phyloP scores from a whole-genome alignment of 2,113 vertebrate genomes.

The Puntigrus tetrazona region DNA sequence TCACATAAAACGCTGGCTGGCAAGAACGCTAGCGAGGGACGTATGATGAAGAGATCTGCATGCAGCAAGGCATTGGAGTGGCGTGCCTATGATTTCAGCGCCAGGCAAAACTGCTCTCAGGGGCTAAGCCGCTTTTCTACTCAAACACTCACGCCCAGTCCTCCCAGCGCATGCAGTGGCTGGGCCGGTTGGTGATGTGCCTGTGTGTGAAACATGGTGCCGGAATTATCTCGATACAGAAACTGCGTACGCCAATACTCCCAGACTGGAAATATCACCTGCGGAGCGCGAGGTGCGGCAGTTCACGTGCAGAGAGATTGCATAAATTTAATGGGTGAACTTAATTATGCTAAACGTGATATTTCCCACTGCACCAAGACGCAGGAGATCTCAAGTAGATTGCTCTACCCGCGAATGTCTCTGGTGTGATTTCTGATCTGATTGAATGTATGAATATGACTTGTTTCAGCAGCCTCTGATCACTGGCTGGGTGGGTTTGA shows the following conservation, averaged over 20 bases:
- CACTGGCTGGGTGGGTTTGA: constrained; percentile 87
- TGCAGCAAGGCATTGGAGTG: too few species aligned
- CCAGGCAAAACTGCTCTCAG: too few species aligned
- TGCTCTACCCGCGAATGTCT: not conserved
- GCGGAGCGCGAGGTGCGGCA: constrained; percentile 85
- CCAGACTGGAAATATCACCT: constrained; percentile 84
- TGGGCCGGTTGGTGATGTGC: not conserved
- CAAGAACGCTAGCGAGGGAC: too few species aligned
- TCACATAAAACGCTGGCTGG: too few species aligned
- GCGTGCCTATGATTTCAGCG: too few species aligned
- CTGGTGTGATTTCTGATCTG: not conserved
- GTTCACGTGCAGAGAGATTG: constrained; percentile 78
- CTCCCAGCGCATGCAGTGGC: not conserved
- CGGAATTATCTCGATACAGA: constrained; percentile 69
- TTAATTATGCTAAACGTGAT: constrained; percentile 43
- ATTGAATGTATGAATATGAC: not conserved
- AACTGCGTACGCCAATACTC: constrained; percentile 86
- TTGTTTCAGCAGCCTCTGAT: constrained; percentile 75
- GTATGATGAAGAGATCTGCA: too few species aligned
- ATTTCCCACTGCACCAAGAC: constrained; percentile 16
- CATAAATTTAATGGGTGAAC: constrained; percentile 47
- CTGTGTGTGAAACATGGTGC: not conserved
- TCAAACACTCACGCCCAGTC: not conserved
- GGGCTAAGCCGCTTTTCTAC: too few species aligned
- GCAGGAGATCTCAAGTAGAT: not conserved